Conservation (phyloP, 2,888 invertebrate genomes). For the Adelphocoris suturalis region DNA sequence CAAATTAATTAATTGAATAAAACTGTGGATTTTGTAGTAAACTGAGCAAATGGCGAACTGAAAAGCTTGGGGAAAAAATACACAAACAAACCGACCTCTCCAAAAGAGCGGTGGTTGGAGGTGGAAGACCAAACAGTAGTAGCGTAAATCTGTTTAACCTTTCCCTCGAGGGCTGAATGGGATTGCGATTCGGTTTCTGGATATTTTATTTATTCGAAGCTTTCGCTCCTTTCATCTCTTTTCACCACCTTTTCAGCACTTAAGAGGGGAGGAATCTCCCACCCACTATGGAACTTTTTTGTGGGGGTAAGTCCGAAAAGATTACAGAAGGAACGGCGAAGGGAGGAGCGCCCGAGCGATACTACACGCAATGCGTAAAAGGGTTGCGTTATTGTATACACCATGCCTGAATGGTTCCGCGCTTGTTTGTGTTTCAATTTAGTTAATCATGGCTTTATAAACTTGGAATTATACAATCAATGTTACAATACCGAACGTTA, state of each 20-base stretch:
- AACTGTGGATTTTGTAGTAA: background rate
- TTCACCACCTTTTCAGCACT: background rate
- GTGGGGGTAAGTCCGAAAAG: too few relatives aligned
- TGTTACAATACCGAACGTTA: too few relatives aligned
- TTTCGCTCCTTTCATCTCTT: constrained; percentile 12
- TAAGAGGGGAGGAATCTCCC: background rate
- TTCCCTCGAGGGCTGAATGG: constrained; percentile 18
- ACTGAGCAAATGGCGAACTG: background rate
- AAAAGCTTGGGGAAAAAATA: background rate
- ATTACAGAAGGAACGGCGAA: too few relatives aligned
- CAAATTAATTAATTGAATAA: too few relatives aligned
- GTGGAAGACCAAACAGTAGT: constrained; percentile 37
- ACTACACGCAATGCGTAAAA: too few relatives aligned
- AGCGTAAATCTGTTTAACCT: constrained; percentile 39
- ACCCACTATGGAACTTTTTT: background rate
- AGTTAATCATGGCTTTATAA: too few relatives aligned
- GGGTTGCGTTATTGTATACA: too few relatives aligned
- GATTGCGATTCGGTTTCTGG: constrained; percentile 18
- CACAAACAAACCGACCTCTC: background rate
- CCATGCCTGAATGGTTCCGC: too few relatives aligned
- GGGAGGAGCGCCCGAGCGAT: too few relatives aligned
- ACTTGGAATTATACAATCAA: too few relatives aligned
- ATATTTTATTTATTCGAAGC: constrained; percentile 45
- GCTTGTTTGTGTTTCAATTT: too few relatives aligned
- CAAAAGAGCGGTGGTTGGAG: background rate